A percentile compares a stretch with the other conserved stretches of the same genome.
phyloP scores from a whole-genome alignment of 2,888 invertebrate genomes.

The Penaeus monodon region DNA sequence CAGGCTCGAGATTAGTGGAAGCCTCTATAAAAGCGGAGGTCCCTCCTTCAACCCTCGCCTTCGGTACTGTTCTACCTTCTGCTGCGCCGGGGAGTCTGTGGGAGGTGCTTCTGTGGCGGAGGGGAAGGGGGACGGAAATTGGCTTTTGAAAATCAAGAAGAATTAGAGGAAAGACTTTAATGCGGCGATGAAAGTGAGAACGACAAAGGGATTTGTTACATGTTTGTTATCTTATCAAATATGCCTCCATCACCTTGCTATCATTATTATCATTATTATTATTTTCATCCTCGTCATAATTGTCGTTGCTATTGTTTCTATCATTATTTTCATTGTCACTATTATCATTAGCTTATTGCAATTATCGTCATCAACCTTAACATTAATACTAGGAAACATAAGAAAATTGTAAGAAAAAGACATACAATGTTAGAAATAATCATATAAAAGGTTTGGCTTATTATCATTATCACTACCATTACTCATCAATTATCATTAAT shows the following conservation, averaged over 20 bases:
- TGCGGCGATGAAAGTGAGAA: too few relatives aligned
- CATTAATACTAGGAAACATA: too few relatives aligned
- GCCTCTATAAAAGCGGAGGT: background rate
- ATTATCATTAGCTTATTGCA: too few relatives aligned
- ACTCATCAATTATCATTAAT: background rate
- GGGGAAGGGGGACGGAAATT: background rate
- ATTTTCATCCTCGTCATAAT: background rate
- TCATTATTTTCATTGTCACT: background rate
- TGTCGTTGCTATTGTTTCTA: background rate
- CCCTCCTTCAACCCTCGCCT: background rate
- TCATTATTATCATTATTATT: background rate
- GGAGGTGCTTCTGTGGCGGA: background rate
- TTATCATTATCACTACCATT: too few relatives aligned
- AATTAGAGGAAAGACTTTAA: background rate
- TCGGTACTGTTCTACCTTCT: too few relatives aligned
- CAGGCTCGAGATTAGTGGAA: slow-evolving; percentile 31
- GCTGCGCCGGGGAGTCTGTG: background rate
- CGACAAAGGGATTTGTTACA: too few relatives aligned
- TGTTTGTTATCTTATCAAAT: too few relatives aligned
- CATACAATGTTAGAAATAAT: too few relatives aligned
- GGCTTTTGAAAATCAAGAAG: too few relatives aligned
- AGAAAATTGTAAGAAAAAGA: too few relatives aligned
- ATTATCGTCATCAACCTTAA: too few relatives aligned
- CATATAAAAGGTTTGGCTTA: too few relatives aligned
- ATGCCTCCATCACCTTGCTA: background rate